Percentiles rank a stretch among this genome's conserved stretches.
Conservation (phyloP, 1,140 invertebrate species). For the Conus ventricosus region DNA sequence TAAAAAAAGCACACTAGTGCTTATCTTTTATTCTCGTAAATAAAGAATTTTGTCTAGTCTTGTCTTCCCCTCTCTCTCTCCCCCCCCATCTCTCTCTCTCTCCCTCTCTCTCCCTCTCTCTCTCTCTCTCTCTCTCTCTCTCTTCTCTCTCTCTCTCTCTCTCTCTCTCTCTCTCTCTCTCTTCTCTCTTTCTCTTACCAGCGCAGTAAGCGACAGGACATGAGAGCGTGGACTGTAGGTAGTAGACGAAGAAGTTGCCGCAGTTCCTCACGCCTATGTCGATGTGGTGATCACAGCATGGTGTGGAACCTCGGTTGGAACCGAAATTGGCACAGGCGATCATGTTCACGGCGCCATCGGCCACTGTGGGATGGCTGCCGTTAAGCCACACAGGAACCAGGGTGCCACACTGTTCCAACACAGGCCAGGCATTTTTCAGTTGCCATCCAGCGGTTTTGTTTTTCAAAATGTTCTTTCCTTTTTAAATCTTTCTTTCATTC, state of each 20-base stretch:
- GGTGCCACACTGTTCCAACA: slow-evolving; percentile 37
- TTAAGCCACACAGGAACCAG: slow-evolving; percentile 45
- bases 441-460: neutral
- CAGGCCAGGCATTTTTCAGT: no score
- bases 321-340: slow-evolving; percentile 52
- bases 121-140: neutral
- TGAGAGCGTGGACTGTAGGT: neutral
- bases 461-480: neutral
- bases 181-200: neutral
- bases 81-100: no score
- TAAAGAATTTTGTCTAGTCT: no score
- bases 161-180: neutral
- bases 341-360: slow-evolving; percentile 59
- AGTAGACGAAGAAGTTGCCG: slow-evolving; percentile 33
- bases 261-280: slow-evolving; percentile 48
- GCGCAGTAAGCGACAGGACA: slow-evolving; percentile 32
- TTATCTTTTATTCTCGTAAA: no score
- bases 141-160: neutral
- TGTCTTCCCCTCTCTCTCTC: no score
- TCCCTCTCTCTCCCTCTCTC: no score
- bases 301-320: neutral
- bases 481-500: neutral
- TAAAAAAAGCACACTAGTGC: no score
- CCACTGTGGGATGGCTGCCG: slow-evolving; percentile 48
- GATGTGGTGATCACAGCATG: slow-evolving; percentile 43